Evolutionary conservation across 2,113 vertebrate genomes (phyloP), one percentile per base, ranked within the genome.

Genomic region (Neogobius melanostomus): DNA sequence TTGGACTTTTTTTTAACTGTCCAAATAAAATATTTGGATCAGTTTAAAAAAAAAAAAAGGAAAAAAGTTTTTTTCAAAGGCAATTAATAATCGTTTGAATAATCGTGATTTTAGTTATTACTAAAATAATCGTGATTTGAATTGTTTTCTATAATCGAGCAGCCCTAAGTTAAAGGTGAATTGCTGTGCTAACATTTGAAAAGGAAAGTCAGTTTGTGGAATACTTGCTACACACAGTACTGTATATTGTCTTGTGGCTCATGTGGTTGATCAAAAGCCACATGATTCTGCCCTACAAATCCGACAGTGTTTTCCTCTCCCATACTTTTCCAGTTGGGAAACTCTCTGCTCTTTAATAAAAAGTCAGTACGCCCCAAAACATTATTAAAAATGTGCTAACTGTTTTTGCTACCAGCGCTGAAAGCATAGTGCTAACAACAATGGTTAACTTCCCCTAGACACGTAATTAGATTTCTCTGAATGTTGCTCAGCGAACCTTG

Each of bases 321-420:
- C 43, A 8, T 50, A 6, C 11, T 17, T 3, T 57, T 50, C 4
- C 56, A 69, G 44, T 66, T 16, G 12, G 14, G 9, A 54, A 14
- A 6, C 21, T 71, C 8, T 21, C 4, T 61, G 17, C 59, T 61
- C 42, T 44, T 43, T 45, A 45, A 61, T 44, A 61, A 45, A 3
- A n/a, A 43, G 12, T 45, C 44, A 61, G 28, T n/a, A 45, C 6
- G 42, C 59, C 59, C 42, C 15, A 45, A 45, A 45, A 61, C 59
- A 61, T 61, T 60, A 61, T 61, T 61, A 61, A 45, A 61, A 44
- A 61, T 61, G 59, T 44, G 59, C 42, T 45, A 61, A 61, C 36
- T 8, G 15, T 61, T 42, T 61, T 44, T 42, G 36, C 42, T 44
- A 45, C 59, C 43, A 61, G 7, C 8, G 49, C 49, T n/a, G 59